phyloP scores from a whole-genome alignment of 2,113 vertebrate genomes.

The Eleginops maclovinus region DNA sequence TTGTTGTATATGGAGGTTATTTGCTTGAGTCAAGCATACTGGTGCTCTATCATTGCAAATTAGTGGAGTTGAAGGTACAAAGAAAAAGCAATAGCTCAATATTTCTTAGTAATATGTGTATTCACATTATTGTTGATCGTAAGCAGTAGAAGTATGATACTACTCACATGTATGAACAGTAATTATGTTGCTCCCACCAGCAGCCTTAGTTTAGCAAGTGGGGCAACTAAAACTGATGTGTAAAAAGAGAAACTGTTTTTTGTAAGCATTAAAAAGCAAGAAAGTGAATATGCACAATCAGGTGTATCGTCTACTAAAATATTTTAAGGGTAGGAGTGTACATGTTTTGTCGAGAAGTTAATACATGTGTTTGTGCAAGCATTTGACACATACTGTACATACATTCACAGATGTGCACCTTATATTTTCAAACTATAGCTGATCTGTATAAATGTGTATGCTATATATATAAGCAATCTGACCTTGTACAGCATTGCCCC shows the following conservation, averaged over 20 bases:
- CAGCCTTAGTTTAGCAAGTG: neutral
- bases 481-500: conserved; percentile 45
- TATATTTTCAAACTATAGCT: neutral
- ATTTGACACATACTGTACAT: neutral
- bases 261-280: neutral
- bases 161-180: neutral
- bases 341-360: conserved; percentile 40
- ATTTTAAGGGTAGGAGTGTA: too few relatives aligned
- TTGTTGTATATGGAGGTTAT: neutral
- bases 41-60: neutral
- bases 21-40: neutral
- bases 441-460: conserved; percentile 4
- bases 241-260: too few relatives aligned
- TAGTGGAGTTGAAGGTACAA: neutral
- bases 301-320: too few relatives aligned
- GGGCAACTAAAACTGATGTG: neutral
- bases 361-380: conserved; percentile 33
- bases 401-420: conserved; percentile 4
- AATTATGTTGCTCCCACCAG: neutral
- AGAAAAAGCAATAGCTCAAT: too few relatives aligned
- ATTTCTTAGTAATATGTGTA: too few relatives aligned
- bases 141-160: neutral
- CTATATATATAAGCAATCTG: conserved; percentile 32
- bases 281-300: neutral
- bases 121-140: neutral